Conservation (phyloP, 2,888 invertebrate genomes). For the Metacarcinus magister region DNA sequence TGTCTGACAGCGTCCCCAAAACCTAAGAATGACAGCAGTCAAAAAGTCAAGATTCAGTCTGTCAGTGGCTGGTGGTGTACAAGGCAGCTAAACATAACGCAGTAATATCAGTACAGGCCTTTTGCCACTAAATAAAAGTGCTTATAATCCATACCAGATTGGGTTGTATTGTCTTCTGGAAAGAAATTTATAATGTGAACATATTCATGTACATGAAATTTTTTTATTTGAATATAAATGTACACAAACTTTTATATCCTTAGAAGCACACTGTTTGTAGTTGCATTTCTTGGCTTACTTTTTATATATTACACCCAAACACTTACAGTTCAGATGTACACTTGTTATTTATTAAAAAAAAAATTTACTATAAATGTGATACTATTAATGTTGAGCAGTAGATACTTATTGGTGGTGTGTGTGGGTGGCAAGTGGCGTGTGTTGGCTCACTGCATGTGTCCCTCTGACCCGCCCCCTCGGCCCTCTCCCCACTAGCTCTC, state of each 20-base stretch:
- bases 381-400: conserved; percentile 52
- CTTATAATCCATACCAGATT: neutral
- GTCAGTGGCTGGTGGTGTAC: conserved; percentile 55
- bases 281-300: conserved; percentile 49
- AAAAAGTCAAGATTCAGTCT: conserved; percentile 2
- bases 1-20: conserved; percentile 50
- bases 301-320: conserved; percentile 49
- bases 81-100: conserved; percentile 22
- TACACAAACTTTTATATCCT: neutral
- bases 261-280: conserved; percentile 34
- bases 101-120: neutral
- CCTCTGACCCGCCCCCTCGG: conserved; percentile 73
- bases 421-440: conserved; percentile 51
- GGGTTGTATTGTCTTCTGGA: neutral
- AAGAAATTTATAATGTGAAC: neutral
- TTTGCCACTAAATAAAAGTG: neutral
- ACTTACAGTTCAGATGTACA: conserved; percentile 37
- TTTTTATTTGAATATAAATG: conserved; percentile 49
- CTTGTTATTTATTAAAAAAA: conserved; percentile 16
- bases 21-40: neutral
- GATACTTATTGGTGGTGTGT: conserved; percentile 45
- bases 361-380: conserved; percentile 40
- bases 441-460: conserved; percentile 69
- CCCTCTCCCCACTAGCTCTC: conserved; percentile 76
- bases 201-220: conserved; percentile 36